Evolutionary conservation across 2,797 vertebrate genomes (phyloP), one percentile per base, ranked within the genome.

Genomic region (Cynopterus sphinx): DNA sequence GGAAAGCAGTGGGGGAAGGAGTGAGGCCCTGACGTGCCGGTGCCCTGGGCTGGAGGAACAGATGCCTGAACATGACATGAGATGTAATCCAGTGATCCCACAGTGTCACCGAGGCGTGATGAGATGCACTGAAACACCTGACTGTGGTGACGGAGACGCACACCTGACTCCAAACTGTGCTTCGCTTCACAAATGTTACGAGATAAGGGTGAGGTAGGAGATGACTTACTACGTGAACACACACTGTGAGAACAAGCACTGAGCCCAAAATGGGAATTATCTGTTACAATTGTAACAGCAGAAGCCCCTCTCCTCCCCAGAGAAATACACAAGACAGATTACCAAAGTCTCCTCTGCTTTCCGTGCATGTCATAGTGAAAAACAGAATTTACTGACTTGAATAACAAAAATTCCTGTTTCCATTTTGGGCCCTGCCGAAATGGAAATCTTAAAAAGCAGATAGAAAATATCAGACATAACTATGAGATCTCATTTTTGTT

Each of bases 371-470:
- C 33, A 4, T 59, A 46, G 41, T 86, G 31, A 87, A 86, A 90
- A 63, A n/a, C 55, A 94, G 6, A 49, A 36, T 39, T 78, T 31
- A 67, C 73, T 79, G 33, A 57, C 55, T 36, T 16, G 28, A 63
- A 49, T 67, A 51, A n/a, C 31, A 61, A 21, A 83, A 77, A 26
- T 87, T 78, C 46, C 65, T 55, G 15, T 74, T 92, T 89, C 46
- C 5, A 61, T 24, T 83, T 79, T 67, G 51, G 78, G 24, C 51
- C 59, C 33, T 59, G 92, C 84, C 74, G 88, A 91, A 91, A 46
- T 61, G n/a, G 57, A 95, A 88, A 73, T 84, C 81, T 81, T 92
- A 51, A 78, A 77, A 94, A 91, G 10, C 36, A 89, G 33, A 90
- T 12, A 85, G 2, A 88, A 74, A 79, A 74, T 73, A 71, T 55